These are phyloP conservation scores for Xenops minutus DNA, from an alignment of 2,797 vertebrate genomes.

Conservation along the genomic window DNA sequence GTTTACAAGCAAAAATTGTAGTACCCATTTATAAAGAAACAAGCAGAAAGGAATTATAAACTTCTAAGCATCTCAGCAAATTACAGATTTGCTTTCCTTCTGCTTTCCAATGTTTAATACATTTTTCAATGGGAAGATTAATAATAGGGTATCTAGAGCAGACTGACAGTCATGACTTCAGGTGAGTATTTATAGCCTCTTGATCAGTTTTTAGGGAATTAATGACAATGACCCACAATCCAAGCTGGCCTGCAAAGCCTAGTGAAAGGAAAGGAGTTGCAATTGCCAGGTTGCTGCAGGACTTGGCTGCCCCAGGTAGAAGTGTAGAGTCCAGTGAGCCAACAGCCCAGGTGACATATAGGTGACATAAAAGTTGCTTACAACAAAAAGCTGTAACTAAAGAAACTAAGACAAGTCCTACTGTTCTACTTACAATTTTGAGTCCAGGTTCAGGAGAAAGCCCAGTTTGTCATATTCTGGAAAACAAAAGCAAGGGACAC, in stretches of 20 bases:
- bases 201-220: constrained; percentile 7
- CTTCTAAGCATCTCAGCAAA: background rate
- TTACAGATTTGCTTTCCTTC: background rate
- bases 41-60: background rate
- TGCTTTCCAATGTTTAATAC: background rate
- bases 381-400: background rate
- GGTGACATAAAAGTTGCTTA: background rate
- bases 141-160: background rate
- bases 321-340: background rate
- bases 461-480: constrained; percentile 93
- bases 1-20: background rate
- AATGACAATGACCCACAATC: background rate
- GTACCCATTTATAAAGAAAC: background rate
- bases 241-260: background rate
- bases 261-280: background rate
- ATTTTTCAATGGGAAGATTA: background rate
- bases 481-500: constrained; percentile 72
- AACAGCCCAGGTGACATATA: background rate
- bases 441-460: constrained; percentile 92
- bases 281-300: background rate
- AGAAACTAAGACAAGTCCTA: background rate
- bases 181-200: background rate
- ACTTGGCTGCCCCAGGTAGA: background rate
- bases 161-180: background rate
- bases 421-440: constrained; percentile 88